Conservation (phyloP, 2,113 vertebrate species). For the Narcine bancroftii region DNA sequence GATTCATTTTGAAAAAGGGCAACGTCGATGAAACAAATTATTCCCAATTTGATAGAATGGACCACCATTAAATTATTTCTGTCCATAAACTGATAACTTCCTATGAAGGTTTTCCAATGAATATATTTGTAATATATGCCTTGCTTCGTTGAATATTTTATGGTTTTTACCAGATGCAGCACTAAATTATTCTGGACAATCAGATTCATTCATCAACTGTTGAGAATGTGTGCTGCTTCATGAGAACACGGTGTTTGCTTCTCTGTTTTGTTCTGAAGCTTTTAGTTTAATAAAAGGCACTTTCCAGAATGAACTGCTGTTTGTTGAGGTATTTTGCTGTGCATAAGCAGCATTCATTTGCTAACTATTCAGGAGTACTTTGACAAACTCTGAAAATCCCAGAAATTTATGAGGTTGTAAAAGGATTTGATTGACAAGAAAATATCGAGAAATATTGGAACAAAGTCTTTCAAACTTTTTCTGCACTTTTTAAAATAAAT, state of each 20-base stretch:
- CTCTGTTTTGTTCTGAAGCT: not conserved
- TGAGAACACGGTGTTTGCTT: not conserved
- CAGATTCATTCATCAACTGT: not conserved
- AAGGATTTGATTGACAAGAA: not conserved
- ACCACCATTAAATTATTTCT: not conserved
- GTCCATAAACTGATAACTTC: not conserved
- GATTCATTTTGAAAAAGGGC: not conserved
- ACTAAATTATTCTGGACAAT: not conserved
- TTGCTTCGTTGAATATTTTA: not conserved
- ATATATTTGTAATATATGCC: not conserved
- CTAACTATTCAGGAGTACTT: not conserved
- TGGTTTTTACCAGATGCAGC: not conserved
- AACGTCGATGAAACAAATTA: not conserved
- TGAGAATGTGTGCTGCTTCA: not conserved
- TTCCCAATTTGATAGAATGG: not conserved
- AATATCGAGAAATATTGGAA: too few species aligned
- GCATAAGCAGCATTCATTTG: conserved; percentile 14
- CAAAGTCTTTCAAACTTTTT: too few species aligned
- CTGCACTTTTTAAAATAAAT: too few species aligned
- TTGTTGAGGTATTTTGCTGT: not conserved
- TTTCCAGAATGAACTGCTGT: conserved; percentile 5
- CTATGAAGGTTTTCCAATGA: not conserved
- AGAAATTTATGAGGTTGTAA: not conserved
- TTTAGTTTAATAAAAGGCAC: not conserved
- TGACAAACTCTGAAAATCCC: not conserved